phyloP scores from a whole-genome alignment of 2,113 vertebrate species.

The Rhabdornis inornatus region DNA sequence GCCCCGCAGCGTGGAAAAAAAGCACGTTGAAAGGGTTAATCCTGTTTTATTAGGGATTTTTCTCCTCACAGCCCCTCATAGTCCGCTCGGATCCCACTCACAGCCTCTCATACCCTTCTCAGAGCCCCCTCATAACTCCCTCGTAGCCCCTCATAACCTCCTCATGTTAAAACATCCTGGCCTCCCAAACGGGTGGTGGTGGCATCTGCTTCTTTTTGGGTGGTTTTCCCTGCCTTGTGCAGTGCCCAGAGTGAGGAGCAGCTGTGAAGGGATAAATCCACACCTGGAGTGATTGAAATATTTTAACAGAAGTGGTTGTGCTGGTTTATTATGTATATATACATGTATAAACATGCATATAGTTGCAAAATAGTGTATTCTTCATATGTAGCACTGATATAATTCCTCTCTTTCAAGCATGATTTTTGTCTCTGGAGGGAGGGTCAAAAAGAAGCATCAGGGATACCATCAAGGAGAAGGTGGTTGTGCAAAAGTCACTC shows the following conservation, averaged over 20 bases:
- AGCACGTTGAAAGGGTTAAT: rapidly evolving
- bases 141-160: not conserved
- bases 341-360: not conserved
- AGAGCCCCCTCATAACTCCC: too few species aligned
- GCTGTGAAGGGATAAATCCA: rapidly evolving
- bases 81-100: not conserved
- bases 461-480: not conserved
- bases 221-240: not conserved
- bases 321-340: not conserved
- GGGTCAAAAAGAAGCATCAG: not conserved
- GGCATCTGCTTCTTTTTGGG: too few species aligned
- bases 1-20: not conserved
- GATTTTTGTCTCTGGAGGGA: not conserved
- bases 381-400: rapidly evolving
- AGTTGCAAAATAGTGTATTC: not conserved
- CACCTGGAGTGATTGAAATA: not conserved
- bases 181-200: rapidly evolving
- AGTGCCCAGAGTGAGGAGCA: not conserved
- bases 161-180: not conserved
- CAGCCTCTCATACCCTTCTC: not conserved
- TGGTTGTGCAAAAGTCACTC: not conserved
- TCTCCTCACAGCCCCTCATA: not conserved
- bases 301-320: not conserved
- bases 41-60: not conserved
- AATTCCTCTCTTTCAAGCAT: not conserved